Base-by-base conservation (phyloP, 2,888 invertebrate species). In the Mythimna albipuncta region DNA sequence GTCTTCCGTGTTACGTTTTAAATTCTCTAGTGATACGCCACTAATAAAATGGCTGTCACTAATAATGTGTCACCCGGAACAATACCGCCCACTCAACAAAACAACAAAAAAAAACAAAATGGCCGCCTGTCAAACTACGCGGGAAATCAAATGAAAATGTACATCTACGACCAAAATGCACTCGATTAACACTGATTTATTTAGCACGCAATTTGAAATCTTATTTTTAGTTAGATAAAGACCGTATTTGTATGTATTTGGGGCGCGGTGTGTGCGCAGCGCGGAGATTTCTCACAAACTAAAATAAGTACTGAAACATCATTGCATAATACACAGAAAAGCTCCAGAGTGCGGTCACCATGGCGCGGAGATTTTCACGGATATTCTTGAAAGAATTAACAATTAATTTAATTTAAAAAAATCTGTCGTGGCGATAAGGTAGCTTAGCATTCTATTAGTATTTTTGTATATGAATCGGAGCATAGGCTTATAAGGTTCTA, bases 241-340 rank as follows among this genome's bases (percentile, higher is more conserved):
- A 88, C 86, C 85, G 85, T 85, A 85, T 86, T 84, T 85, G 70
- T 72, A 75, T 81, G 72, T 83, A 76, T 82, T 84, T 69, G 76
- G 72, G 78, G 76, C 79, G 78, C 85, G 89, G 86, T 89, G 92
- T 90, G 92, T 86, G 85, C 85, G 82, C 88, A 91, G 91, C 91
- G 89, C 81, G 85, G 87, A 88, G 89, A 87, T 90, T 92, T 93
- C 93, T 91, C 88, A 94, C 94, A 92, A 93, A 95, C 95, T 92
- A 93, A 95, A 95, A 95, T 95, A 93, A 94, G 92, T 92, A 91
- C 91, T 91, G 91, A 92, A 93, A 92, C 91, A 89, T 86, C 90
- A 90, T 96, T 96, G 95, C 95, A 93, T 95, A 96, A 96, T 93
- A 91, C 93, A 92, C 87, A 92, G 94, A 94, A 94, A 95, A 95